Base-by-base conservation (phyloP, 30 jellyfish, hydroid and myxozoan species). In the Pseudorhiza aurosa region DNA sequence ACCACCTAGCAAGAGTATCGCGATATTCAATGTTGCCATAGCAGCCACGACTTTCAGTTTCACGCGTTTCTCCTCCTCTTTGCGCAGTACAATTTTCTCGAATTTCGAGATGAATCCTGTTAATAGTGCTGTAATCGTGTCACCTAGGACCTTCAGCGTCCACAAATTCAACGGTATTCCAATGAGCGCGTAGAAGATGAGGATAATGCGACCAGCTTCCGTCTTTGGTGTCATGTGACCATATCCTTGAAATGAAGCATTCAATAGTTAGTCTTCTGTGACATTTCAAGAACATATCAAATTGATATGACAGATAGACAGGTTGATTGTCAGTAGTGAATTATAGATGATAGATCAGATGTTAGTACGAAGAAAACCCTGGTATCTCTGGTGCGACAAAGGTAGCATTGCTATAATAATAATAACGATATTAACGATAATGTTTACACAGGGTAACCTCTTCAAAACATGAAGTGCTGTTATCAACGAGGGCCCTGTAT, bases 141-240 rank as follows among this genome's bases (percentile, higher is more conserved):
- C 95, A 4, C 95, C 95, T 77, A 84, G 59, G 9, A 84, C 95
- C 51, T 84, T 84, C 31, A 84, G 83, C 35, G 86, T 72, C 95
- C 95, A 84, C 37, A 84, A 49, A 30, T 84, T 84, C 51, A 84
- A 40, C 53, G 95, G 95, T 31, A 84, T 84, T 44, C 95, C 95
- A 46, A 84, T 58, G 17, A 65, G 27, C 19, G 95, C 95, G 31
- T 84, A 84, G 28, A 84, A 68, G 51, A 84, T 70, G 47, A 72
- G 51, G 21, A 84, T 73, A 14, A 84, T 65, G 12, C 95, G 62
- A 45, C 95, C 95, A 26, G 84, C 78, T 39, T 51, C 65, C 37
- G 95, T 84, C 50, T 73, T 71, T 25, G 95, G 95, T 71, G 95
- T 73, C 95, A 84, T 68, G 75, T 84, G 95, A 31, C 95, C 95